Conservation (phyloP, 2,113 vertebrate genomes). For the Dinomys branickii region DNA sequence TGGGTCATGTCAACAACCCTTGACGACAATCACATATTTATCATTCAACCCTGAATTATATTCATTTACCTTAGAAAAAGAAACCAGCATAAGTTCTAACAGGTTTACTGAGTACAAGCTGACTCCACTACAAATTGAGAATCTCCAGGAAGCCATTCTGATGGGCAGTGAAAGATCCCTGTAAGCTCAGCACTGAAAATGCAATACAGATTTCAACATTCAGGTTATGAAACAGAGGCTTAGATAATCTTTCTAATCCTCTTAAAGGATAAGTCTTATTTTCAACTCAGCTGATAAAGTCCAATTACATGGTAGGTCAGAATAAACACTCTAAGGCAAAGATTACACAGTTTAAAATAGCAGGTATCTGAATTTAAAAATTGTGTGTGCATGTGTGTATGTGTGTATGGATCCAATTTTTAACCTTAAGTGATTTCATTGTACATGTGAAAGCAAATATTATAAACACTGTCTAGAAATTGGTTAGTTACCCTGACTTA, state of each 20-base stretch:
- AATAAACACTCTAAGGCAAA: slow-evolving; percentile 12
- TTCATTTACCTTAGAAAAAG: slow-evolving; percentile 22
- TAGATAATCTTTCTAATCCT: slow-evolving; percentile 78
- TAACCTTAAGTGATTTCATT: background rate
- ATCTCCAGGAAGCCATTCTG: slow-evolving; percentile 43
- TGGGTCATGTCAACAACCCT: background rate
- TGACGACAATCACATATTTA: background rate
- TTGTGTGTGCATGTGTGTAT: background rate
- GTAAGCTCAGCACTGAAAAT: slow-evolving; percentile 24
- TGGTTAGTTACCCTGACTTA: background rate
- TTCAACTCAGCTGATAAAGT: slow-evolving; percentile 72
- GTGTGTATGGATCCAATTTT: background rate
- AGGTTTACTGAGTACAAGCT: background rate
- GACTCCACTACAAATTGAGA: slow-evolving; percentile 11
- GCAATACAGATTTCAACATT: slow-evolving; percentile 30
- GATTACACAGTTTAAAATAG: slow-evolving; percentile 53
- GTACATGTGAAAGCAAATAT: slow-evolving; percentile 28
- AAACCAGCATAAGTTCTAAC: background rate
- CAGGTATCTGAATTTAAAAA: background rate
- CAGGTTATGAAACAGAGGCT: slow-evolving; percentile 73
- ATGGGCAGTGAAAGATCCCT: background rate
- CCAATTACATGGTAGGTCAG: slow-evolving; percentile 58
- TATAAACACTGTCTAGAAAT: slow-evolving; percentile 28
- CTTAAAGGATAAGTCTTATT: slow-evolving; percentile 75
- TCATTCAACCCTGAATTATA: background rate